These are phyloP conservation scores for Lamellibrachia luymesi DNA, from an alignment of 1,140 invertebrate genomes.

Conservation along the genomic window DNA sequence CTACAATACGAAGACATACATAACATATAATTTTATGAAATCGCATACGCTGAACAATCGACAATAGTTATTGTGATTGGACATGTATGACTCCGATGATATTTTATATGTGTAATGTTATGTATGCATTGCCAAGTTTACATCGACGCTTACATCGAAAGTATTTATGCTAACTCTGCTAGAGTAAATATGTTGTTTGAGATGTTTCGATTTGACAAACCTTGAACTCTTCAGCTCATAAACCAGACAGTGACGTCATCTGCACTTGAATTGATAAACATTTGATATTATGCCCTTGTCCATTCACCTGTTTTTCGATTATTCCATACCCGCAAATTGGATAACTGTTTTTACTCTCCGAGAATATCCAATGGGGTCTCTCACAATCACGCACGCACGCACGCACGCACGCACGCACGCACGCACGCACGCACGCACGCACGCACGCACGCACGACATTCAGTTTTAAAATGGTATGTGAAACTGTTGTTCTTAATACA, in stretches of 20 bases:
- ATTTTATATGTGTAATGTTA: no score
- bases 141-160: no score
- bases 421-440: not conserved
- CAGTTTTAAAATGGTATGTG: not conserved
- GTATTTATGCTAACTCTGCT: no score
- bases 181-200: not conserved
- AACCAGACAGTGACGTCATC: not conserved
- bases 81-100: no score
- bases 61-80: no score
- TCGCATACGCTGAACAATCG: no score
- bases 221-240: not conserved
- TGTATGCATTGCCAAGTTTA: no score
- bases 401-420: not conserved
- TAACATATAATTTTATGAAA: no score
- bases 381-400: not conserved
- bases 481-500: not conserved
- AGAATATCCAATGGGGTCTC: not conserved
- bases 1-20: no score
- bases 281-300: not conserved
- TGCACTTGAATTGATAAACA: not conserved
- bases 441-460: no score
- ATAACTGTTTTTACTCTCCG: no score
- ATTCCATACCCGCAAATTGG: no score
- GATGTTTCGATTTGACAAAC: not conserved
- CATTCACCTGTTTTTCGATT: not conserved